A percentile compares a stretch with the other conserved stretches of the same genome.
Evolutionary conservation across 2,888 invertebrate species (phyloP).

Genomic region (Trilocha varians): DNA sequence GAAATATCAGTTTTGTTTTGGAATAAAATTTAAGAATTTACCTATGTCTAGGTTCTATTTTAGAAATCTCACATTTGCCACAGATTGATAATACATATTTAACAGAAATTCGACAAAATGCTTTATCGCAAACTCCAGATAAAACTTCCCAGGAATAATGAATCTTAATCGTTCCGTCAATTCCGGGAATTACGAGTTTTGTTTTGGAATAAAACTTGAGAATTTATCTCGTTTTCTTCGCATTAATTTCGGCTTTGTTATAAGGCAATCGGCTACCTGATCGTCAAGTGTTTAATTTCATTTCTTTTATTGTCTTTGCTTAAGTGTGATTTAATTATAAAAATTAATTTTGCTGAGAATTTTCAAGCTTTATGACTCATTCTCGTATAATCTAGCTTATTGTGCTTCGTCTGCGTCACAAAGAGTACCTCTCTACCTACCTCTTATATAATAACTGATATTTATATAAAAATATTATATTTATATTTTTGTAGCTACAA

Average conservation of each 20-base stretch:
- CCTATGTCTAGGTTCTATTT: no score
- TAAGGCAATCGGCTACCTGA: constrained; percentile 57
- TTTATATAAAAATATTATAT: no score
- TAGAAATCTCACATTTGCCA: constrained; percentile 39
- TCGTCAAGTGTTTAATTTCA: constrained; percentile 36
- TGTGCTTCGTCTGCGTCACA: no score
- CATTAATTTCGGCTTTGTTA: constrained; percentile 60
- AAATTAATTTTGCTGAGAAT: not conserved
- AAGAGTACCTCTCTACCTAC: no score
- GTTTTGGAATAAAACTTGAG: constrained; percentile 59
- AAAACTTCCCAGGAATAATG: constrained; percentile 71
- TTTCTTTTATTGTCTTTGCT: constrained; percentile 17
- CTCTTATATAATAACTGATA: no score
- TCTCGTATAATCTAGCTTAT: no score
- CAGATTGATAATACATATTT: constrained; percentile 62
- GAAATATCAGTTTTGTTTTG: constrained; percentile 61
- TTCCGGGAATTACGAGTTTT: constrained; percentile 58
- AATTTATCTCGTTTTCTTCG: constrained; percentile 48
- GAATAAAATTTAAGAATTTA: constrained; percentile 57
- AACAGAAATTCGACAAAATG: constrained; percentile 69
- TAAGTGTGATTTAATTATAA: not conserved
- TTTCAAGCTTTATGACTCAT: no score
- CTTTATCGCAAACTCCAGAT: constrained; percentile 66
- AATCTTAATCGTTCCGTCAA: constrained; percentile 67
- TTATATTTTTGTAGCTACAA: no score